phyloP scores from a whole-genome alignment of 2,797 vertebrate species.

The Oophaga sylvatica region DNA sequence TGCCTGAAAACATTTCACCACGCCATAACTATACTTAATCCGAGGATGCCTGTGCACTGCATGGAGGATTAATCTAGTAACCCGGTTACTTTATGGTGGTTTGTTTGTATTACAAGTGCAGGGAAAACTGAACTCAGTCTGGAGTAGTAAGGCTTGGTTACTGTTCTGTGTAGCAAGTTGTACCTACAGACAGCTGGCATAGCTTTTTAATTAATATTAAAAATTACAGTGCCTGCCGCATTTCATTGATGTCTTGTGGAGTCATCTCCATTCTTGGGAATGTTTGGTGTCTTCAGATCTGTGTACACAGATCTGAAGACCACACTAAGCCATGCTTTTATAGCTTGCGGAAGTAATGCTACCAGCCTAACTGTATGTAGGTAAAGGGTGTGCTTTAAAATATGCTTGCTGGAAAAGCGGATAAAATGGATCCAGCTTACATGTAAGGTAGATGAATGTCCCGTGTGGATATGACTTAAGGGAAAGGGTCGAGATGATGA shows the following conservation, averaged over 20 bases:
- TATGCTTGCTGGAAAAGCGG: neutral
- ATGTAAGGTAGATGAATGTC: neutral
- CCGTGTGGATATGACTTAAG: neutral
- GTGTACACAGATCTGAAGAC: neutral
- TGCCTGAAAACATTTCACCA: conserved; percentile 37
- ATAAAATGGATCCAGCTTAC: neutral
- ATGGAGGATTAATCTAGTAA: conserved; percentile 6
- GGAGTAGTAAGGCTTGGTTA: neutral
- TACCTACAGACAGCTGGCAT: neutral
- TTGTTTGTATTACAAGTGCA: neutral
- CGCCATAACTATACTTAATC: neutral
- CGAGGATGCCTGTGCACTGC: neutral
- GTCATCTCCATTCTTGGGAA: neutral
- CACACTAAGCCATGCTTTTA: neutral
- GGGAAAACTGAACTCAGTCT: neutral
- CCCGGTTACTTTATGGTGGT: neutral
- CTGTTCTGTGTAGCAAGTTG: neutral
- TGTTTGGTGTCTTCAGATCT: neutral
- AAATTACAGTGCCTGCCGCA: neutral
- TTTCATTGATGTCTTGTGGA: neutral
- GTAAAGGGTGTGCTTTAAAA: neutral
- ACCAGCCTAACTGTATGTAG: neutral
- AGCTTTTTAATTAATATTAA: neutral
- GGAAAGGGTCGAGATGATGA: too few species aligned
- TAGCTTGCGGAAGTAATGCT: neutral